These are phyloP conservation scores for Polydrusus pterygomalis DNA, from an alignment of 2,888 invertebrate species.

Conservation along the genomic window DNA sequence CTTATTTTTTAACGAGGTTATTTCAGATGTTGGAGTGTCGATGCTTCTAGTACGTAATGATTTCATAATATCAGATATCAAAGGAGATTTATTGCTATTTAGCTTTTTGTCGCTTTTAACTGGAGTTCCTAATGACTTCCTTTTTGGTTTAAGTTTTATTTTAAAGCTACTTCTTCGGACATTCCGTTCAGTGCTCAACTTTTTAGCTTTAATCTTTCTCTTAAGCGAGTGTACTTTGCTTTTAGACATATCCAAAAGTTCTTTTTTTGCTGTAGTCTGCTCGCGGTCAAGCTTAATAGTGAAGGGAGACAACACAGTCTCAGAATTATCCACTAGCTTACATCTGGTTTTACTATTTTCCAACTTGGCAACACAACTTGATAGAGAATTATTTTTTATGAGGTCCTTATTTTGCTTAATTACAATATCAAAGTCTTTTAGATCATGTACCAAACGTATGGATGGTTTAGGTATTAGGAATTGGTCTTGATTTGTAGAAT, in stretches of 20 bases:
- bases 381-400: neutral
- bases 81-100: slow-evolving; percentile 14
- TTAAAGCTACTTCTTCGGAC: slow-evolving; percentile 36
- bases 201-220: slow-evolving; percentile 27
- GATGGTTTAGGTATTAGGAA: slow-evolving; percentile 19
- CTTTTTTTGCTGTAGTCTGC: neutral
- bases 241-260: neutral
- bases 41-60: slow-evolving; percentile 33
- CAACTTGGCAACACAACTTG: neutral
- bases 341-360: neutral
- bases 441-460: slow-evolving; percentile 34
- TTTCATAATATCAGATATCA: slow-evolving; percentile 37
- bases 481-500: neutral
- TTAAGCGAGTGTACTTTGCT: neutral
- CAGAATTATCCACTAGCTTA: neutral
- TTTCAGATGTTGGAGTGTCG: neutral
- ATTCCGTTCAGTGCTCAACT: slow-evolving; percentile 45
- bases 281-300: neutral
- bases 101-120: neutral
- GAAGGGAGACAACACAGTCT: neutral
- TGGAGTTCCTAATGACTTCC: neutral
- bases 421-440: slow-evolving; percentile 54
- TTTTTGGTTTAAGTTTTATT: slow-evolving; percentile 40
- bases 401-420: slow-evolving; percentile 40
- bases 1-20: neutral